These are phyloP conservation scores for Calonectris borealis DNA, from an alignment of 2,113 vertebrate species.

Conservation along the genomic window DNA sequence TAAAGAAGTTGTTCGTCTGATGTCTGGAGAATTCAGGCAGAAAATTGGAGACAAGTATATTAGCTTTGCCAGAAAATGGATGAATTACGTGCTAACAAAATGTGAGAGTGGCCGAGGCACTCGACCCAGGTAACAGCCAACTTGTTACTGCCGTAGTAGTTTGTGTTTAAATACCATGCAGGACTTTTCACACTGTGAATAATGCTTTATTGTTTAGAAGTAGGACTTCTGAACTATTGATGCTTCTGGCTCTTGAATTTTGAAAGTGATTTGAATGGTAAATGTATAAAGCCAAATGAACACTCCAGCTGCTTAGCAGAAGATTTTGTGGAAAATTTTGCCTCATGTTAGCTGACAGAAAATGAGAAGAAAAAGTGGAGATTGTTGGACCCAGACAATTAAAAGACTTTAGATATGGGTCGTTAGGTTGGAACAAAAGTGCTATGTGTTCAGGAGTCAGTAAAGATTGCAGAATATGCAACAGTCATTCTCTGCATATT, in stretches of 20 bases:
- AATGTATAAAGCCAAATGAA: neutral
- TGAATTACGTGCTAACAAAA: slow-evolving; percentile 97
- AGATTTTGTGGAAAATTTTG: neutral
- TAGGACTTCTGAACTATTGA: neutral
- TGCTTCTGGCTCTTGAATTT: neutral
- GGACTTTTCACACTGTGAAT: neutral
- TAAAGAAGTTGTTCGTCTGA: slow-evolving; percentile 97
- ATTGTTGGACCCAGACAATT: neutral
- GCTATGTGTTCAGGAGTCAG: neutral
- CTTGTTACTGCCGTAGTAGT: neutral
- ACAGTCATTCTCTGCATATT: neutral
- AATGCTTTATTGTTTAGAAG: neutral
- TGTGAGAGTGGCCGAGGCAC: slow-evolving; percentile 97
- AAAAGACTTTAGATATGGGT: neutral
- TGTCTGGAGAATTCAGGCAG: slow-evolving; percentile 97
- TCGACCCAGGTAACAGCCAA: slow-evolving; percentile 86
- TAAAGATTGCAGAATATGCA: neutral
- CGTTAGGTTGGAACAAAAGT: neutral
- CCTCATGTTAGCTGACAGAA: neutral
- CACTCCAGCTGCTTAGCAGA: neutral
- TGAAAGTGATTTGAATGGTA: neutral
- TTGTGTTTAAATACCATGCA: neutral
- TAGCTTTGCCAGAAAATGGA: slow-evolving; percentile 95
- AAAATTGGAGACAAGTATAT: slow-evolving; percentile 97
- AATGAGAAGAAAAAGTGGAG: neutral